Evolutionary conservation across 2,797 vertebrate genomes (phyloP).

Genomic region (Merluccius polli): DNA sequence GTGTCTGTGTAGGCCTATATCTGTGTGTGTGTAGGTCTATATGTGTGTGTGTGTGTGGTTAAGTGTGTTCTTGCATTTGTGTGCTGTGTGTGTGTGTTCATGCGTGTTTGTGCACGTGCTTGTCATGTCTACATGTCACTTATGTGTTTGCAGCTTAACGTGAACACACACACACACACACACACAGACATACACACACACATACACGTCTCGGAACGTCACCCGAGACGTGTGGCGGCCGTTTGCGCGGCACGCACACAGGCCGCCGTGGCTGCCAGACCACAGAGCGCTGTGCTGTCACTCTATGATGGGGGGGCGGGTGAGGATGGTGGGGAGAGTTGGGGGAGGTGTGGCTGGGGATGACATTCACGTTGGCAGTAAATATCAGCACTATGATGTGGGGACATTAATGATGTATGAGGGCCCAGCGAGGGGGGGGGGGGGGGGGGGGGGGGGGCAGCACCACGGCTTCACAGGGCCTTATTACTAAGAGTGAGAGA

Average conservation of each 20-base stretch:
- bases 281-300: constrained; percentile 64
- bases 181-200: too few relatives aligned
- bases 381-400: constrained; percentile 78
- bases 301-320: constrained; percentile 62
- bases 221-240: too few relatives aligned
- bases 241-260: background rate
- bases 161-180: too few relatives aligned
- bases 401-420: constrained; percentile 80
- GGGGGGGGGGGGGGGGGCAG: constrained; percentile 14
- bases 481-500: constrained; percentile 64
- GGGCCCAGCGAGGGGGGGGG: constrained; percentile 61
- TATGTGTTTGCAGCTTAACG: background rate
- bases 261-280: constrained; percentile 47
- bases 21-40: too few relatives aligned
- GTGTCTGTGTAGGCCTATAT: background rate
- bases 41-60: constrained; percentile 11
- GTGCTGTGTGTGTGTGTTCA: background rate
- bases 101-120: background rate
- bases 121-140: background rate
- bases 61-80: background rate
- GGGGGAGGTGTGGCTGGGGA: background rate
- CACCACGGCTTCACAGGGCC: constrained; percentile 63
- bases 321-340: constrained; percentile 53
- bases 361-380: constrained; percentile 76
- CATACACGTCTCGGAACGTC: too few relatives aligned